Percentiles rank a stretch among this genome's conserved stretches.
phyloP scores from a whole-genome alignment of 2,888 invertebrate genomes.

The Entomobrya proxima region DNA sequence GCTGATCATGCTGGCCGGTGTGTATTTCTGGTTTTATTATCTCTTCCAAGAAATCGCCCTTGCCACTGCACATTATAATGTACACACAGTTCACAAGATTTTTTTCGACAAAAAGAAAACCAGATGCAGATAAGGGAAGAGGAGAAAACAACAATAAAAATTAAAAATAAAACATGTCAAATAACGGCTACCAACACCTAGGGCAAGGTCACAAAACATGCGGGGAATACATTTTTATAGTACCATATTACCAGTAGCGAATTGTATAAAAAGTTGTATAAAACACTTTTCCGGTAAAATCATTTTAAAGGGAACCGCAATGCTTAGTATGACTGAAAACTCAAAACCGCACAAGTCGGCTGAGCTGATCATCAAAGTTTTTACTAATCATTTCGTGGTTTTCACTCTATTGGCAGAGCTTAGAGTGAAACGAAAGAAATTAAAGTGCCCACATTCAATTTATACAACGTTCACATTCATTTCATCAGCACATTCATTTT shows the following conservation, averaged over 20 bases:
- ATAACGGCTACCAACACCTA: slow-evolving; percentile 53
- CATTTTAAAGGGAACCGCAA: neutral
- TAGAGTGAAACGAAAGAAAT: neutral
- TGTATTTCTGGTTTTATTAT: slow-evolving; percentile 54
- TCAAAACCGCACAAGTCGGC: neutral
- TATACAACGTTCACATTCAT: neutral
- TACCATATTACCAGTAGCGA: neutral
- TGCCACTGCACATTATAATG: slow-evolving; percentile 45
- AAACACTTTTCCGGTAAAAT: neutral
- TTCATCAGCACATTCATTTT: slow-evolving; percentile 38
- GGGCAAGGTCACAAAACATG: slow-evolving; percentile 55
- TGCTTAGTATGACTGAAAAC: neutral
- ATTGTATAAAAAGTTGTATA: neutral
- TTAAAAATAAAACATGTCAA: slow-evolving; percentile 57
- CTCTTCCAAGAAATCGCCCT: slow-evolving; percentile 58
- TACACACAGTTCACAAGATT: slow-evolving; percentile 36
- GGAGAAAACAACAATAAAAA: slow-evolving; percentile 57
- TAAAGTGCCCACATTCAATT: slow-evolving; percentile 44
- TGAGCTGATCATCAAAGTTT: neutral
- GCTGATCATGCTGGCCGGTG: neutral
- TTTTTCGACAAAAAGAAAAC: slow-evolving; percentile 50
- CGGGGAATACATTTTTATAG: neutral
- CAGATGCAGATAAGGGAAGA: slow-evolving; percentile 28
- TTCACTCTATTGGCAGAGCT: neutral
- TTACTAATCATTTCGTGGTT: neutral